These are phyloP conservation scores for Cheirogaleus medius DNA, from an alignment of 2,113 vertebrate species.

Conservation along the genomic window DNA sequence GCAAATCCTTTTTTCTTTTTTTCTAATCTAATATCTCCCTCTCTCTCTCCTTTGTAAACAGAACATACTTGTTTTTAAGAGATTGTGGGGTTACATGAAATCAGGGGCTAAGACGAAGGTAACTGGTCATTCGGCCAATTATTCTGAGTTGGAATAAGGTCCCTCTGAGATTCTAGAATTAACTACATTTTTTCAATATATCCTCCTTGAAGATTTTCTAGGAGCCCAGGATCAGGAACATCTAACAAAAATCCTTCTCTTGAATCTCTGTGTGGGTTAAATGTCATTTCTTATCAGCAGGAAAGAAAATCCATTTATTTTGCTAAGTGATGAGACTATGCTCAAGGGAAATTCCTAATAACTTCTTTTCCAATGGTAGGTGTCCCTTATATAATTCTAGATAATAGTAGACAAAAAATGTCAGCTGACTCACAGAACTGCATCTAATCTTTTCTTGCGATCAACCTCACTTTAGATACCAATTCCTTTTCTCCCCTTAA, in stretches of 20 bases:
- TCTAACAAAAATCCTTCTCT: not conserved
- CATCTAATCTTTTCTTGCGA: constrained; percentile 26
- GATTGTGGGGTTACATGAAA: not conserved
- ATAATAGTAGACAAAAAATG: not conserved
- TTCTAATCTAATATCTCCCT: not conserved
- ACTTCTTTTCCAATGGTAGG: constrained; percentile 10
- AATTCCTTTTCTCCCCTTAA: not conserved
- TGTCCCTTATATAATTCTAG: not conserved
- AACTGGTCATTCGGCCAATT: not conserved
- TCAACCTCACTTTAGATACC: constrained; percentile 43
- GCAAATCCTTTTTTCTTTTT: not conserved
- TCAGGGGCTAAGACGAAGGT: not conserved
- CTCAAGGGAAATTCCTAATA: constrained; percentile 17
- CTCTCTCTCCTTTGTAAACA: not conserved
- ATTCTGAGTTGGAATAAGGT: not conserved
- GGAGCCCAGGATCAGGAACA: not conserved
- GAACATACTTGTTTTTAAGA: not conserved
- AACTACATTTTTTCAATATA: not conserved
- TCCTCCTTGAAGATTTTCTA: constrained; percentile 27
- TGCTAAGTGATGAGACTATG: constrained; percentile 9
- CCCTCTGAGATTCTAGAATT: not conserved
- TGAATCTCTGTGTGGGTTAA: not conserved
- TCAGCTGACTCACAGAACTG: not conserved
- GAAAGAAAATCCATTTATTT: constrained; percentile 39
- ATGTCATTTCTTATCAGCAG: constrained; percentile 6